Evolutionary conservation across 2,113 vertebrate genomes (phyloP).

Genomic region (Silurus glanis): DNA sequence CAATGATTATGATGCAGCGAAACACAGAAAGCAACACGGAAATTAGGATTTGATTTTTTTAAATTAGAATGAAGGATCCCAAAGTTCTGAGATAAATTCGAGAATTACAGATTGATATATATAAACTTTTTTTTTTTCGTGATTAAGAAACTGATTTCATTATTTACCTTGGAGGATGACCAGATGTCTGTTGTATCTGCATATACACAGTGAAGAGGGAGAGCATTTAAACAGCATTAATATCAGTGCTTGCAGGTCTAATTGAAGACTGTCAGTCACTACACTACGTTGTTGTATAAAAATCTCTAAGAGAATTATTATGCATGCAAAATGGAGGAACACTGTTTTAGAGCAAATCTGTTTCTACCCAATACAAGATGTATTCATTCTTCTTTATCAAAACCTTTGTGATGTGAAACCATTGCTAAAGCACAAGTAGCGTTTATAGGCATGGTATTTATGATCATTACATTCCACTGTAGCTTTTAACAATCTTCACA

Average conservation of each 20-base stretch:
- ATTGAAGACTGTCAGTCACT: not conserved
- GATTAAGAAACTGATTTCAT: not conserved
- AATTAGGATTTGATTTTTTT: not conserved
- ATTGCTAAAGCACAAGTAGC: not conserved
- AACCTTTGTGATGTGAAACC: not conserved
- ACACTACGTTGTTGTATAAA: not conserved
- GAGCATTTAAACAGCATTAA: not conserved
- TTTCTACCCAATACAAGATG: not conserved
- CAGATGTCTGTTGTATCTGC: not conserved
- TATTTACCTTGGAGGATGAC: not conserved
- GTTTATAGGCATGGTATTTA: not conserved
- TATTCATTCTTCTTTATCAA: not conserved
- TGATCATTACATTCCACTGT: not conserved
- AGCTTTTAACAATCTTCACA: not conserved
- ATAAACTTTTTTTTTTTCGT: not conserved
- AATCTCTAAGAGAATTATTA: conserved; percentile 1
- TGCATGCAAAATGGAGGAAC: not conserved
- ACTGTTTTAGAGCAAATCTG: not conserved
- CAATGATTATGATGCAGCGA: not conserved
- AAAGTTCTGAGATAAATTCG: not conserved
- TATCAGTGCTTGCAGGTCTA: too few species aligned
- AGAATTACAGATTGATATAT: not conserved
- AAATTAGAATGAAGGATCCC: not conserved
- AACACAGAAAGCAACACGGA: not conserved
- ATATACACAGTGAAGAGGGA: not conserved